phyloP scores from a whole-genome alignment of 2,113 vertebrate genomes.

The Macrotis lagotis region DNA sequence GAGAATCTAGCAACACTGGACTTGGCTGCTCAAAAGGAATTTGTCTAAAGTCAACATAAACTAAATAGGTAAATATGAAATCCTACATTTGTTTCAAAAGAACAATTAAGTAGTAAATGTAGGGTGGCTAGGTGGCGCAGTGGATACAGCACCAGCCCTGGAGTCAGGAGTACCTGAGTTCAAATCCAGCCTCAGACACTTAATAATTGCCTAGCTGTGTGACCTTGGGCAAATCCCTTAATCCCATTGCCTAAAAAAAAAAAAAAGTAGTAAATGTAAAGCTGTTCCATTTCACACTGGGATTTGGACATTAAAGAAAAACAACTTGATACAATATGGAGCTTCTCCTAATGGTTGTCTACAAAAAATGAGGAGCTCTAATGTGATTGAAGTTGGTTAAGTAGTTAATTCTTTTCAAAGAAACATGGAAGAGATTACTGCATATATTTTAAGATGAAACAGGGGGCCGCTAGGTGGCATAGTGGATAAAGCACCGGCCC shows the following conservation, averaged over 20 bases:
- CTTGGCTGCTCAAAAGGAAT: background rate
- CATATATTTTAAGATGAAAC: background rate
- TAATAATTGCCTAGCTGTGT: too few relatives aligned
- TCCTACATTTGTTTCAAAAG: background rate
- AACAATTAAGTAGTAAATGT: background rate
- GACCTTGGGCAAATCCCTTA: too few relatives aligned
- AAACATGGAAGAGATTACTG: constrained; percentile 20
- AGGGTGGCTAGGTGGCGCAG: too few relatives aligned
- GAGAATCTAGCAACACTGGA: constrained; percentile 11
- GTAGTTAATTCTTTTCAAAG: constrained; percentile 42
- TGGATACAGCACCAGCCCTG: too few relatives aligned
- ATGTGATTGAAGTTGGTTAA: constrained; percentile 29
- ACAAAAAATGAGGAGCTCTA: background rate
- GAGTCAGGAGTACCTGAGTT: too few relatives aligned
- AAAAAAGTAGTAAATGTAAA: constrained; percentile 33
- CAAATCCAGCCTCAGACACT: too few relatives aligned
- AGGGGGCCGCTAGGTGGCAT: too few relatives aligned
- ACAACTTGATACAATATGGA: constrained; percentile 30
- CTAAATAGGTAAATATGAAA: constrained; percentile 29
- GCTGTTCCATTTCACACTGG: background rate
- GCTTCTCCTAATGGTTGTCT: background rate
- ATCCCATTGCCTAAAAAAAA: too few relatives aligned
- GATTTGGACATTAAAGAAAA: constrained; percentile 37
- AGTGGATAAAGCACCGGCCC: too few relatives aligned
- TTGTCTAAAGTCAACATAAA: constrained; percentile 31